Evolutionary conservation across 92 coral and sea anemone genomes (phyloP), one percentile per base, ranked within the genome.

Genomic region (Heliopora coerulea): DNA sequence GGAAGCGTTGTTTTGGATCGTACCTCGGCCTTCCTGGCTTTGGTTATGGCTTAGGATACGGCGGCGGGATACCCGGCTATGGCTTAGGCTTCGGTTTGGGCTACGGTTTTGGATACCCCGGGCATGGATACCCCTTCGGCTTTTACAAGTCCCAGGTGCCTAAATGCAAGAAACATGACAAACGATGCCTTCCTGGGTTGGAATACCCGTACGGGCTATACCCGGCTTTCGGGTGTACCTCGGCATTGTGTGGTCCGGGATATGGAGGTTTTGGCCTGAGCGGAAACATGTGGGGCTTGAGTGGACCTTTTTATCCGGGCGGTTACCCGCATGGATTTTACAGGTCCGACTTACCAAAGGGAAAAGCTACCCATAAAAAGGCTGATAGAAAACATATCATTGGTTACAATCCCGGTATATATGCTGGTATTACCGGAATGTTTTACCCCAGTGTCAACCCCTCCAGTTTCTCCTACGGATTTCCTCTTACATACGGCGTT

Each of bases 321-420:
- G 42, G 77, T 49, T 70, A 15, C 19, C 46, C 39, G 1, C 30
- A 52, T 32, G 62, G 62, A 32, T 32, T 70, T 35, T 67, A 67
- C 8, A 28, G 62, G 14, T 48, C 61, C 10, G 49, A 70, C 7
- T 42, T 70, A 24, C 77, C 77, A 0, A 30, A 52, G 54, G 59
- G 21, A 3, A 28, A 2, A 27, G 20, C 49, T n/a, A 28, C 13
- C 50, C 24, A 84, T 13, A 85, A 74, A 41, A 46, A 59, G 32
- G 82, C 57, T 8, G 59, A 79, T 24, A 68, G 72, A 54, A 70
- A 81, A 28, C 86, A 90, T 61, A 88, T 90, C n/a, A 85, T 90
- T 40, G 87, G 89, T 59, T 95, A 90, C 40, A 88, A 95, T 49
- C 99, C 99, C 1, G 99, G 99, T 3, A 79, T 90, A 54, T 95